These are phyloP conservation scores for Enteromius afrohamiltoni DNA, from an alignment of 2,797 vertebrate species.

Conservation along the genomic window DNA sequence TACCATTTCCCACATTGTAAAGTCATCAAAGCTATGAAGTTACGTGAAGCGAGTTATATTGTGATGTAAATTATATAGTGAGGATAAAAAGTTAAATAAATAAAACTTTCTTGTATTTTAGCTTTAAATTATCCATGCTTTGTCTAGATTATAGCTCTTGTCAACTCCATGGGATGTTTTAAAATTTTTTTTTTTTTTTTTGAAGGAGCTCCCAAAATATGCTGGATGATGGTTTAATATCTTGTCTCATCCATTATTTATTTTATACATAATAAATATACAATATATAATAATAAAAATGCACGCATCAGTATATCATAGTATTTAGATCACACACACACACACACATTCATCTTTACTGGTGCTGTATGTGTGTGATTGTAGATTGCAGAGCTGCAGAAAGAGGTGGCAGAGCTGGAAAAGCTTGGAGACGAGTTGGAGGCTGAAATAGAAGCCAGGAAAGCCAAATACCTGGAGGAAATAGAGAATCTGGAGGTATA, in stretches of 20 bases:
- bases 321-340: background rate
- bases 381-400: slow-evolving; percentile 71
- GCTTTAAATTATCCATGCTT: background rate
- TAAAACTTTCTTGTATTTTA: background rate
- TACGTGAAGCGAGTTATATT: background rate
- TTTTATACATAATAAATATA: background rate
- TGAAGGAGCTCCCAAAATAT: background rate
- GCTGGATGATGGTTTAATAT: background rate
- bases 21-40: background rate
- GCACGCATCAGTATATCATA: background rate
- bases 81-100: slow-evolving; percentile 5
- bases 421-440: slow-evolving; percentile 69
- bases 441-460: slow-evolving; percentile 70
- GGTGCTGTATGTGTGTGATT: slow-evolving; percentile 41
- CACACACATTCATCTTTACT: background rate
- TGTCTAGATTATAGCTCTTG: background rate
- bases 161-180: background rate
- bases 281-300: slow-evolving; percentile 1
- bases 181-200: too few species aligned
- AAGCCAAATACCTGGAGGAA: slow-evolving; percentile 66
- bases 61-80: background rate
- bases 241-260: background rate
- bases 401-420: slow-evolving; percentile 71
- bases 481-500: slow-evolving; percentile 76
- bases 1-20: background rate